These are phyloP conservation scores for Xiphydria camelus DNA, from an alignment of 2,888 invertebrate species.

Conservation along the genomic window DNA sequence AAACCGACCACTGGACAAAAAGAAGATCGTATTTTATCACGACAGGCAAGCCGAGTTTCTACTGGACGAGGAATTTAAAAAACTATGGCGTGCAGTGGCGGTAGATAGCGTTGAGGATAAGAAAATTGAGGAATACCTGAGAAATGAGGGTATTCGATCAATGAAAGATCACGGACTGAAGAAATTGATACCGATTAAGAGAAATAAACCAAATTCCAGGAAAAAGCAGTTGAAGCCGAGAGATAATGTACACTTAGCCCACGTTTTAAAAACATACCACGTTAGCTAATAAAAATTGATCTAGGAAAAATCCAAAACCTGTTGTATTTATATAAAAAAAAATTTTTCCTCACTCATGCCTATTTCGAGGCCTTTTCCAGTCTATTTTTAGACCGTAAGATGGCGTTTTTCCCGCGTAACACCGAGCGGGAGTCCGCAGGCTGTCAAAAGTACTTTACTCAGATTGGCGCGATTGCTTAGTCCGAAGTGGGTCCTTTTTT, in stretches of 20 bases:
- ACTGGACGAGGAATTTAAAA: slow-evolving; percentile 94
- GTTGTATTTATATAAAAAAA: no score
- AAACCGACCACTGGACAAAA: slow-evolving; percentile 86
- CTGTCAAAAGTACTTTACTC: no score
- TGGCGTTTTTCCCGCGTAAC: no score
- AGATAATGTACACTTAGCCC: slow-evolving; percentile 96
- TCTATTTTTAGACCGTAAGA: no score
- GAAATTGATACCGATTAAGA: slow-evolving; percentile 76
- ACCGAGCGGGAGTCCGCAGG: no score
- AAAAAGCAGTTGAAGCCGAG: slow-evolving; percentile 83
- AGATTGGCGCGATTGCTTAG: no score
- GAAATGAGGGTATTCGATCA: slow-evolving; percentile 93
- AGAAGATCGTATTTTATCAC: slow-evolving; percentile 93
- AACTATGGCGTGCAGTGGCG: slow-evolving; percentile 92
- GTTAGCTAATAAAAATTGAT: slow-evolving; percentile 72
- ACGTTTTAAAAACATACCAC: slow-evolving; percentile 90
- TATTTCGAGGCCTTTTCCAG: no score
- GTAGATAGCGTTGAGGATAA: slow-evolving; percentile 98
- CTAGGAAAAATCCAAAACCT: not conserved
- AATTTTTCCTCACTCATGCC: no score
- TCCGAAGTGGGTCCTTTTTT: no score
- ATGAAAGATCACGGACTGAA: slow-evolving; percentile 96
- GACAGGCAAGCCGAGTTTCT: slow-evolving; percentile 83
- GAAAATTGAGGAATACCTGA: slow-evolving; percentile 97
- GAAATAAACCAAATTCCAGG: slow-evolving; percentile 81